Percentiles rank a stretch among this genome's conserved stretches.
phyloP scores from a whole-genome alignment of 1,140 invertebrate species.

The Brachionus koreanus region DNA sequence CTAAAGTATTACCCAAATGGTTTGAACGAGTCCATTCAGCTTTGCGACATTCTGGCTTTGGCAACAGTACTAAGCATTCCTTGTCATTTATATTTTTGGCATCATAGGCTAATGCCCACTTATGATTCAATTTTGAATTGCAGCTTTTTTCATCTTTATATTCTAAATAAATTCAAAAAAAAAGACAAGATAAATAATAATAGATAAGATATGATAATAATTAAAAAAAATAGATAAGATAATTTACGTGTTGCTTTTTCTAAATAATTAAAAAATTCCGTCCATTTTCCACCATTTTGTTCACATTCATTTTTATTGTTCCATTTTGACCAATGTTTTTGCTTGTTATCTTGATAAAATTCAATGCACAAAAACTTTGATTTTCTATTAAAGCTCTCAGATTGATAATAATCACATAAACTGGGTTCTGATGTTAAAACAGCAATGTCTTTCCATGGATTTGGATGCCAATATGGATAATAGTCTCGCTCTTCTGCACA shows the following conservation, averaged over 20 bases:
- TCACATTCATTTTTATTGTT: constrained; percentile 38
- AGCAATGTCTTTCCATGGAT: constrained; percentile 56
- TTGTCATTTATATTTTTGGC: constrained; percentile 48
- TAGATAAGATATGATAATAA: neutral
- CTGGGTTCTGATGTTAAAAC: constrained; percentile 53
- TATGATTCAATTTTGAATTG: constrained; percentile 46
- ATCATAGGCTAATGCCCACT: constrained; percentile 56
- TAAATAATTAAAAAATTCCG: constrained; percentile 19
- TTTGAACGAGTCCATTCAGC: constrained; percentile 55
- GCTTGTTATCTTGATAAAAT: constrained; percentile 45
- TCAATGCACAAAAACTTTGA: constrained; percentile 54
- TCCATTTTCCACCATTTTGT: constrained; percentile 40
- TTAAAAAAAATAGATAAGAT: neutral
- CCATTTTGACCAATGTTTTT: constrained; percentile 40
- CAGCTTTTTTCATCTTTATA: neutral
- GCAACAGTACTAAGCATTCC: constrained; percentile 53
- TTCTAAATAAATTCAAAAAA: neutral
- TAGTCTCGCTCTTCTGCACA: constrained; percentile 58
- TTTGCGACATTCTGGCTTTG: constrained; percentile 50
- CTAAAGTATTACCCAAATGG: constrained; percentile 54
- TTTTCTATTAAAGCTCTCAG: constrained; percentile 54
- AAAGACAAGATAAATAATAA: neutral
- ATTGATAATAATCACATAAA: constrained; percentile 52
- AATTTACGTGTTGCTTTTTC: constrained; percentile 39
- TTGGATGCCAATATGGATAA: constrained; percentile 58